Base-by-base conservation (phyloP, 1,140 invertebrate genomes). In the Zaprionus capensis region DNA sequence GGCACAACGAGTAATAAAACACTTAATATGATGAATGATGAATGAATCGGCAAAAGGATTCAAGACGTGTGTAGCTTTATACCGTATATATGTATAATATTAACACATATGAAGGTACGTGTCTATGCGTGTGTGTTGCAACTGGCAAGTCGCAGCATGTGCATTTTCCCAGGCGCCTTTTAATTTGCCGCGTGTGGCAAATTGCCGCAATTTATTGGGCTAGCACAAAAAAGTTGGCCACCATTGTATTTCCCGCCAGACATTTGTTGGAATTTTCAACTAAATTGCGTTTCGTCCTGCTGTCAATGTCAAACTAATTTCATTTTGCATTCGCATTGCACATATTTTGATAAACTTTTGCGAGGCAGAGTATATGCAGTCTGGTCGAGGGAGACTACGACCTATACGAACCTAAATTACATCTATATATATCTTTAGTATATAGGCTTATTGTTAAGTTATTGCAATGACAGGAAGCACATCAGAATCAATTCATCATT, bases 21-120 rank as follows among this genome's bases (percentile, higher is more conserved):
- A 90, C 86, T 90, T 90, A 90, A 85, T 76, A 85, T 88, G 85
- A 88, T 90, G 85, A 85, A 88, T 88, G 86, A 85, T 90, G 85
- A 71, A 88, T 88, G 85, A 82, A 75, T 85, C 86, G 51, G 79
- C 79, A 72, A 80, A 77, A 81, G 86, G 79, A 73, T 83, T 87
- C n/a, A 38, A 49, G 9, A 55, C 14, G 6, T 9, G 31, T 26
- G 9, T 9, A 71, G 7, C 26, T 26, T 49, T 12, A 28, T 14
- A 15, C 26, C 2, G 28, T 31, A 46, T 62, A 62, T 12, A 12
- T 28, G 26, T 44, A 46, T 62, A 2, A 44, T 46, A 46, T 46
- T 17, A 2, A 17, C 2, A 46, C n/a, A 46, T 17, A 17, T 17
- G n/a, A n/a, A 41, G 14, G 15, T 0, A 44, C 2, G 28, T 17